Conservation (phyloP, 2,113 vertebrate species). For the Prolemur simus region DNA sequence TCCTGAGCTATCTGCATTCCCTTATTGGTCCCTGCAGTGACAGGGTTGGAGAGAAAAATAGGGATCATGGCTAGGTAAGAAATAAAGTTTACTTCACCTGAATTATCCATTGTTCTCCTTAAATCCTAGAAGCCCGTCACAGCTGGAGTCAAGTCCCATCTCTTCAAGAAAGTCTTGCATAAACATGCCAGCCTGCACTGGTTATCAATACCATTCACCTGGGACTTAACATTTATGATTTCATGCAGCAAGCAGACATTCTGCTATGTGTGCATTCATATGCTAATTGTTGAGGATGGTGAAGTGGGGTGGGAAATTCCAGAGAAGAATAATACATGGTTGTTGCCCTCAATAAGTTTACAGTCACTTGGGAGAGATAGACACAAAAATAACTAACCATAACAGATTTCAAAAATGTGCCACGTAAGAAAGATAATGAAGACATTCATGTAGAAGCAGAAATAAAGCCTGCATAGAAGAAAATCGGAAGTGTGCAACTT, state of each 20-base stretch:
- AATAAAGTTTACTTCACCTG: neutral
- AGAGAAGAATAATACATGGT: neutral
- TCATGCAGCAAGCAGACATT: neutral
- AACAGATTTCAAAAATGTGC: neutral
- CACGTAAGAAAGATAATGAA: neutral
- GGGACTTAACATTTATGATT: neutral
- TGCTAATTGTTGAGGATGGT: neutral
- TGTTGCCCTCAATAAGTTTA: neutral
- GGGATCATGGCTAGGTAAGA: neutral
- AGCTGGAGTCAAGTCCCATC: neutral
- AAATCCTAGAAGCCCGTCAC: neutral
- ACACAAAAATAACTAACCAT: neutral
- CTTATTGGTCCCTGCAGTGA: neutral
- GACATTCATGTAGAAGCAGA: neutral
- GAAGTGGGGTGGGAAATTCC: neutral
- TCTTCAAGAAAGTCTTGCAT: neutral
- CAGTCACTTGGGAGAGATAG: neutral
- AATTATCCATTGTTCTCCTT: neutral
- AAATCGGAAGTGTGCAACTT: neutral
- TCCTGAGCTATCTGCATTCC: neutral
- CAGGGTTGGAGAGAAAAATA: neutral
- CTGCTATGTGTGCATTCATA: neutral
- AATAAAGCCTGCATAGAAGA: neutral
- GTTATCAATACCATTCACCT: neutral
- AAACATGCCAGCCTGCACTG: neutral